Base-by-base conservation (phyloP, 1,140 invertebrate genomes). In the Sinonovacula constricta region DNA sequence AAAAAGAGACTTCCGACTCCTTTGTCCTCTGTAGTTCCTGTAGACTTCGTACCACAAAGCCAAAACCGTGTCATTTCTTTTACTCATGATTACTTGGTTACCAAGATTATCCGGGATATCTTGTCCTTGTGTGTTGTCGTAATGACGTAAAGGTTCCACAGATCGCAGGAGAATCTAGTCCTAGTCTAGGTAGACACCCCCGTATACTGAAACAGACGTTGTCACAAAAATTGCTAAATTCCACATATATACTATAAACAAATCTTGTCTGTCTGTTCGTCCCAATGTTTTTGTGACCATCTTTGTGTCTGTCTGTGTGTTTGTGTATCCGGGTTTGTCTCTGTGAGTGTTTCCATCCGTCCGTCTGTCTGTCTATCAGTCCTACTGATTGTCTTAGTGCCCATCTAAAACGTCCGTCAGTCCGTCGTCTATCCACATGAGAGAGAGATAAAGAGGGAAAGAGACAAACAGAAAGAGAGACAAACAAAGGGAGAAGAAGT, bases 21-120 rank as follows among this genome's bases (percentile, higher is more conserved):
- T 63, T 18, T 74, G 22, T 14, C 22, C 24, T 24, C 14, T 63
- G 10, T 63, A 3, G 12, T 33, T 14, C 12, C 45, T 33, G 30
- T 74, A 74, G 22, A 57, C 70, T 45, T 74, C 70, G 34, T 59
- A 28, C 70, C 70, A 74, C 30, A 31, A 15, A 28, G 62, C 26
- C 34, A 74, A 2, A 36, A 74, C 62, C 0, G 59, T 33, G 45
- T 33, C 57, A 60, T 74, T 74, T 39, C 30, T 34, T 34, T 74
- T 45, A 18, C 57, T 36, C 59, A 74, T 34, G 4, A 74, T 30
- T 14, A 74, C 57, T 4, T 34, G 53, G n/a, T 51, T 56, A 22
- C 33, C 53, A 34, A 67, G 28, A 18, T 45, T n/a, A n/a, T 34
- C 28, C 10, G 33, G 15, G 18, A 18, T 59, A 28, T 70, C 49